Evolutionary conservation across 2,888 invertebrate species (phyloP), one percentile per base, ranked within the genome.

Genomic region (Antitype chi): DNA sequence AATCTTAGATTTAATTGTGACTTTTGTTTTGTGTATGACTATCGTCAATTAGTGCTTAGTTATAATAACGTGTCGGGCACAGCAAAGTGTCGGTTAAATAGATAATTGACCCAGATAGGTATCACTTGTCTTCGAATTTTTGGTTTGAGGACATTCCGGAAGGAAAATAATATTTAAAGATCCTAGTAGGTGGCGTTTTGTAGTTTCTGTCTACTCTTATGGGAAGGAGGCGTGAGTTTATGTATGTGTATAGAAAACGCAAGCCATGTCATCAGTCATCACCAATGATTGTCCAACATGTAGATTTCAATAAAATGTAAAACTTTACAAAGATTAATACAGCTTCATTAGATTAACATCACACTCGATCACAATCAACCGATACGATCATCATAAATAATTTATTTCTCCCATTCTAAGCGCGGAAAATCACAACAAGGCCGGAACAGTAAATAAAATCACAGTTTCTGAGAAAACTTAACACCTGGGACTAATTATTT

Each of bases 361-460:
- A 49, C 43, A 32, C 38, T 63, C 6, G 15, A 76, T 77, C 49
- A 82, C 43, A 70, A 76, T 68, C 52, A 53, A 8, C 13, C 15
- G 78, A 70, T 66, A 82, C 55, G 25, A 76, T 64, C 63, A 47
- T 53, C 20, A 80, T 84, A 69, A 70, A 78, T 83, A 66, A 84
- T 75, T 53, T 67, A 81, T 76, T 47, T 81, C 52, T 73, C 53
- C 17, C 55, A 72, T 72, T 74, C 28, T 49, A 28, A 53, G 52
- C 23, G 70, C 55, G 84, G 85, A 81, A 85, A 83, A 81, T 81
- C 15, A 85, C 82, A 32, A 60, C 70, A 74, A 62, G 69, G 81
- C 25, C n/a, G 4, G 38, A 25, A 70, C 17, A 60, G 43, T 43
- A 25, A 67, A 59, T 63, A 70, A 68, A 68, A 32, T 25, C 43